Conservation (phyloP, 2,113 vertebrate genomes). For the Tragulus kanchil region DNA sequence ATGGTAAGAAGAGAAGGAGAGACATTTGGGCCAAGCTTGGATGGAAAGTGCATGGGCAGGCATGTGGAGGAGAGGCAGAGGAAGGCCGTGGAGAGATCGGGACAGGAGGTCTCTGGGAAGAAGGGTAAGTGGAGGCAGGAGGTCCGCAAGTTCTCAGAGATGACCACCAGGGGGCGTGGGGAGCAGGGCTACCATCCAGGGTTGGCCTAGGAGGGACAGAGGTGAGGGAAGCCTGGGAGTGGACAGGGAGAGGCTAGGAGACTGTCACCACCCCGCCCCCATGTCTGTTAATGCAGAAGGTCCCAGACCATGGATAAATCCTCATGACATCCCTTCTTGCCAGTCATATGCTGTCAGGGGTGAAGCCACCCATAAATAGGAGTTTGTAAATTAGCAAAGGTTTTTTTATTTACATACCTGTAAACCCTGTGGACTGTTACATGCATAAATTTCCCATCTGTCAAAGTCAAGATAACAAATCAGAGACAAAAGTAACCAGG, state of each 20-base stretch:
- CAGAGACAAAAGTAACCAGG: not conserved
- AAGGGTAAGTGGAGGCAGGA: rapidly evolving
- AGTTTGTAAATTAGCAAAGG: not conserved
- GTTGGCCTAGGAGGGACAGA: not conserved
- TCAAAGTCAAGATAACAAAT: not conserved
- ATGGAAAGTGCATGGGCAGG: not conserved
- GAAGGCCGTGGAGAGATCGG: not conserved
- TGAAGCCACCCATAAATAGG: not conserved
- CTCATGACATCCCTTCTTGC: not conserved
- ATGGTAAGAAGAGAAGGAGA: not conserved
- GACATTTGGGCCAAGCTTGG: too few relatives aligned
- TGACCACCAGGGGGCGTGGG: not conserved
- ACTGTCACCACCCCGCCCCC: not conserved
- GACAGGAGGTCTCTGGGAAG: rapidly evolving
- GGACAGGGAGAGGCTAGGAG: rapidly evolving
- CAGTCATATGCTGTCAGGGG: not conserved
- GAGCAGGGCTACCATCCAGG: rapidly evolving
- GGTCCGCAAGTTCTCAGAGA: rapidly evolving
- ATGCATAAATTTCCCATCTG: not conserved
- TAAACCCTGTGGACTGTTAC: not conserved
- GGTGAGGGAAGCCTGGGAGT: not conserved
- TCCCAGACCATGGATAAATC: not conserved
- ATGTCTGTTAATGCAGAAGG: not conserved
- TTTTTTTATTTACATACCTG: not conserved
- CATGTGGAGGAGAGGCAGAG: not conserved